These are phyloP conservation scores for Heliopora coerulea DNA, from an alignment of 92 coral and sea anemone genomes.

Conservation along the genomic window DNA sequence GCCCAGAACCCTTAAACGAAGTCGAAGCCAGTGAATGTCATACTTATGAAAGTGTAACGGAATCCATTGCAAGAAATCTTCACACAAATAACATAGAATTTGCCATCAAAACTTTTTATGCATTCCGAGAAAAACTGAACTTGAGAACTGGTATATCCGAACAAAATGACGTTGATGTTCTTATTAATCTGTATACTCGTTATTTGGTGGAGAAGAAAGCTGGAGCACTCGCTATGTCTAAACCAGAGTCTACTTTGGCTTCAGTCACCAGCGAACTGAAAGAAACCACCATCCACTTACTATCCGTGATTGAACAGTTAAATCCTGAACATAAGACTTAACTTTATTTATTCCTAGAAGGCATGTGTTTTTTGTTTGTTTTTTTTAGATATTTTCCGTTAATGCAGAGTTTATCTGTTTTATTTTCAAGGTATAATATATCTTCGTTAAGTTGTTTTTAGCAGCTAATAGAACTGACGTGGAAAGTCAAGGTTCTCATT, in stretches of 20 bases:
- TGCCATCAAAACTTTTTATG: constrained; percentile 73
- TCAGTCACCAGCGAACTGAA: constrained; percentile 78
- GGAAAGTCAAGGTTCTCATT: too few relatives aligned
- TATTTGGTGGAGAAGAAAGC: constrained; percentile 73
- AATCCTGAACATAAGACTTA: constrained; percentile 13
- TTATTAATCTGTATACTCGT: constrained; percentile 70
- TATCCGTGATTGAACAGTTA: constrained; percentile 39
- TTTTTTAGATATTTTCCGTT: neutral
- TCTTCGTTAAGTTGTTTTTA: too few relatives aligned
- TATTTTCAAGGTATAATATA: too few relatives aligned
- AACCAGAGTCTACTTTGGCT: constrained; percentile 65
- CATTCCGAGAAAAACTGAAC: constrained; percentile 63
- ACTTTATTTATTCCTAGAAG: neutral
- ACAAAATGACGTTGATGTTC: constrained; percentile 75
- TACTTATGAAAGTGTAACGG: constrained; percentile 21
- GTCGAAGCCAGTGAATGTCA: constrained; percentile 10
- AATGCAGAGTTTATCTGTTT: too few relatives aligned
- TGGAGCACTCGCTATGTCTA: constrained; percentile 86
- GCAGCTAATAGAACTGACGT: too few relatives aligned
- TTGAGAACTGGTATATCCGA: constrained; percentile 69
- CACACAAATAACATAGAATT: constrained; percentile 62
- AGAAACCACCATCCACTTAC: constrained; percentile 68
- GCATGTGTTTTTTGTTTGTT: too few relatives aligned
- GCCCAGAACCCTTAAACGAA: neutral
- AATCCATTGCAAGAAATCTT: constrained; percentile 59